phyloP scores from a whole-genome alignment of 1,140 invertebrate genomes.

The Megathymus violae region DNA sequence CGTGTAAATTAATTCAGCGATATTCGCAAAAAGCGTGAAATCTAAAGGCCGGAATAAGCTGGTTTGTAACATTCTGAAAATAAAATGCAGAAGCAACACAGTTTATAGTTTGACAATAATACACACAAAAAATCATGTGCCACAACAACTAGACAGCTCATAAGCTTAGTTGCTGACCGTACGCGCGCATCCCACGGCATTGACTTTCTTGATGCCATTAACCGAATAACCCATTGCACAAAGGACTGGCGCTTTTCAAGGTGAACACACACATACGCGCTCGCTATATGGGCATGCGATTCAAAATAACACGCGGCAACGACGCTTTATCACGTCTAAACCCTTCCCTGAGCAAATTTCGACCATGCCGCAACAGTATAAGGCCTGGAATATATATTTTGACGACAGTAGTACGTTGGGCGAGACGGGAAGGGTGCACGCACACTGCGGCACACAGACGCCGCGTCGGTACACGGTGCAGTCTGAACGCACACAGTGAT shows the following conservation, averaged over 20 bases:
- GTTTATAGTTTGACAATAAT: neutral
- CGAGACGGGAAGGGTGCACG: slow-evolving; percentile 77
- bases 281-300: slow-evolving; percentile 54
- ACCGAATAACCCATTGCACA: slow-evolving; percentile 84
- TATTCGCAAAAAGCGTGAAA: too few species aligned
- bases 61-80: too few species aligned
- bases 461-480: slow-evolving; percentile 57
- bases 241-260: slow-evolving; percentile 82
- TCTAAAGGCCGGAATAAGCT: too few species aligned
- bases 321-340: slow-evolving; percentile 22
- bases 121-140: neutral
- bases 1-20: too few species aligned
- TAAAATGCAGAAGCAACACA: neutral
- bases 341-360: slow-evolving; percentile 22
- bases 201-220: slow-evolving; percentile 82
- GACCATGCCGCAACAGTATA: slow-evolving; percentile 38
- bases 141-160: neutral
- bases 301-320: slow-evolving; percentile 70
- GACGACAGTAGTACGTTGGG: slow-evolving; percentile 40
- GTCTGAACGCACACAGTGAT: slow-evolving; percentile 62
- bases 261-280: slow-evolving; percentile 75
- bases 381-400: slow-evolving; percentile 4
- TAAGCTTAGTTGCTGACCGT: slow-evolving; percentile 54
- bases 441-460: slow-evolving; percentile 59
- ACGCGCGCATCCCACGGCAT: slow-evolving; percentile 76